These are phyloP conservation scores for Ophion costatus DNA, from an alignment of 2,888 invertebrate genomes.

Conservation along the genomic window DNA sequence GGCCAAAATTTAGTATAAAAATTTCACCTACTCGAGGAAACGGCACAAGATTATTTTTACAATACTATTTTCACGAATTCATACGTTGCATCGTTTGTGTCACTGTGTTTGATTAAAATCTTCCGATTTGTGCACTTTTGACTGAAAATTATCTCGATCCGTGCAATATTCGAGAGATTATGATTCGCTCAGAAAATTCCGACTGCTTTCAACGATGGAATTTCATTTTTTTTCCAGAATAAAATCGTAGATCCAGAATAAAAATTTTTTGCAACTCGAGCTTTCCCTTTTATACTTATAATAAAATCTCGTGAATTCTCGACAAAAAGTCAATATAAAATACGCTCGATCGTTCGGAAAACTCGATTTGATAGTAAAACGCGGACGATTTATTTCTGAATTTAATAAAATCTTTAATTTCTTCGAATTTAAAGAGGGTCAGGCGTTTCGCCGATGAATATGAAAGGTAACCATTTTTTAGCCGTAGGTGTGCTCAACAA, in stretches of 20 bases:
- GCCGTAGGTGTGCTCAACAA: too few relatives aligned
- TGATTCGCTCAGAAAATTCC: background rate
- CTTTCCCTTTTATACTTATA: background rate
- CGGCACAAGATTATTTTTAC: constrained; percentile 3
- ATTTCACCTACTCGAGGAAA: constrained; percentile 3
- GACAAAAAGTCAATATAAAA: background rate
- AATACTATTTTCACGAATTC: background rate
- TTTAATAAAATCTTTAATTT: background rate
- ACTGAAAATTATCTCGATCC: constrained; percentile 3
- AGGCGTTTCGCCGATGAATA: background rate
- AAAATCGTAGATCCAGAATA: too few relatives aligned
- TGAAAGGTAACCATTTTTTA: background rate
- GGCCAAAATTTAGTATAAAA: constrained; percentile 16
- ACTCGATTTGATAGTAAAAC: background rate
- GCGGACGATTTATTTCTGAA: background rate
- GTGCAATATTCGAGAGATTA: constrained; percentile 1
- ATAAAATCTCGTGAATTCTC: background rate
- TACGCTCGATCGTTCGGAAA: background rate
- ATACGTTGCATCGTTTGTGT: background rate
- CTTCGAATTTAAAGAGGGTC: background rate
- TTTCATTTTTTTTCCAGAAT: background rate
- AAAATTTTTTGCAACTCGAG: background rate
- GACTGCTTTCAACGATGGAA: background rate
- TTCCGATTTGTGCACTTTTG: constrained; percentile 36
- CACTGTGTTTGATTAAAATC: constrained; percentile 22